Evolutionary conservation across 2,113 vertebrate species (phyloP), one percentile per base, ranked within the genome.

Genomic region (Pogonocichla stellata): DNA sequence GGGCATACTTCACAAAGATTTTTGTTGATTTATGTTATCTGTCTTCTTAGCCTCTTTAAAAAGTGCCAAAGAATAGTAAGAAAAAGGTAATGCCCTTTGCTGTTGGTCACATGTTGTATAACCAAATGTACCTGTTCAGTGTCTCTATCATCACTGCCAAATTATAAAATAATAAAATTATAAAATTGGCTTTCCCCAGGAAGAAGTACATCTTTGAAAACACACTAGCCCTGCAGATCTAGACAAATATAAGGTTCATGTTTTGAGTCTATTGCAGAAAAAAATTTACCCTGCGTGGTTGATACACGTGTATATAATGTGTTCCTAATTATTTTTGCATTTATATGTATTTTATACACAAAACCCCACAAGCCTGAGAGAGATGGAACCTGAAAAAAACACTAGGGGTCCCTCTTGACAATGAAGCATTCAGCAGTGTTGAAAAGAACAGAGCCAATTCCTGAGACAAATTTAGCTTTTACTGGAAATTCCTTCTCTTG

Each of bases 381-480:
- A 78, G 43, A 38, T 19, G 23, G 78, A 95, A 88, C 36, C 38
- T 94, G 25, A 66, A 23, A 72, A 81, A 88, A 94, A 81, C 92
- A 64, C 83, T 85, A 96, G 95, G 73, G 91, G 88, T 94, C 93
- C 80, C 91, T 87, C 78, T 95, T 81, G 80, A 73, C 86, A 96
- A 34, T 6, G 3, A 95, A 92, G 73, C 69, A 33, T 65, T 74
- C 33, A 75, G 66, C 50, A 40, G 47, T 12, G 18, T 54, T 75
- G 48, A 48, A 93, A 85, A 83, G 34, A 73, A 29, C n/a, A 29
- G 70, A 92, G 91, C 69, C 86, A 86, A 86, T 73, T 96, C 87
- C 72, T 80, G 92, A 94, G 93, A 83, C 86, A 95, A 96, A 96
- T 95, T 96, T 95, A 95, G 86, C 82, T 96, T 90, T 96, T 94